Evolutionary conservation across 2,113 vertebrate genomes (phyloP), one percentile per base, ranked within the genome.

Genomic region (Pachyramphus minor): DNA sequence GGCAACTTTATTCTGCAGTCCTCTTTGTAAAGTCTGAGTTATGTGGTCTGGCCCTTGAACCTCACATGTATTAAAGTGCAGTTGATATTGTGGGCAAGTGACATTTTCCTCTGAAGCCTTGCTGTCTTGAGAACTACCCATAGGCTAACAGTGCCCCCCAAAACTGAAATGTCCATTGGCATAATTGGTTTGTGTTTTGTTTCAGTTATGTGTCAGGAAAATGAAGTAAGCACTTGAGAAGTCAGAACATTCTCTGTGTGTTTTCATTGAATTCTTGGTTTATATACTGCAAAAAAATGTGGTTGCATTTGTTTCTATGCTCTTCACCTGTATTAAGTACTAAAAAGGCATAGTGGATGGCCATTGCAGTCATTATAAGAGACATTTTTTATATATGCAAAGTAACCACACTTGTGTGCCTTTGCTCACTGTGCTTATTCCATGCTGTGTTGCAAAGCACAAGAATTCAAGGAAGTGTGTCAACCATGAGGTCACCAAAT

Each of bases 381-480:
- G 2, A 4, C 31, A 4, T 3, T 17, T 64, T 83, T 55, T 66
- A 37, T 37, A 16, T 45, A 37, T 25, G 49, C 44, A 25, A 59
- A 84, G 30, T 66, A 35, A 59, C 63, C 0, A 4, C 50, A 49
- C 41, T 64, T 52, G 12, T 44, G 14, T 79, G 58, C 23, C 11
- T 63, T 87, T 87, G 49, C 66, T 64, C 44, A 5, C 53, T 13
- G 15, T 56, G 16, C 31, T 95, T 73, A 28, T 83, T 90, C 49
- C n/a, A 12, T 50, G 58, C 44, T 63, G 42, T 1, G 0, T 53
- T 66, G 58, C 3, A 4, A 82, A 90, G 81, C 5, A 11, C 75
- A 96, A 95, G 87, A 96, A 96, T 95, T 94, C 84, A 73, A 96
- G 94, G 94, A 97, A 93, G 30, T 87, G 45, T 87, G 87, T 76